Conservation (phyloP, 2,888 invertebrate genomes). For the Arge pagana region DNA sequence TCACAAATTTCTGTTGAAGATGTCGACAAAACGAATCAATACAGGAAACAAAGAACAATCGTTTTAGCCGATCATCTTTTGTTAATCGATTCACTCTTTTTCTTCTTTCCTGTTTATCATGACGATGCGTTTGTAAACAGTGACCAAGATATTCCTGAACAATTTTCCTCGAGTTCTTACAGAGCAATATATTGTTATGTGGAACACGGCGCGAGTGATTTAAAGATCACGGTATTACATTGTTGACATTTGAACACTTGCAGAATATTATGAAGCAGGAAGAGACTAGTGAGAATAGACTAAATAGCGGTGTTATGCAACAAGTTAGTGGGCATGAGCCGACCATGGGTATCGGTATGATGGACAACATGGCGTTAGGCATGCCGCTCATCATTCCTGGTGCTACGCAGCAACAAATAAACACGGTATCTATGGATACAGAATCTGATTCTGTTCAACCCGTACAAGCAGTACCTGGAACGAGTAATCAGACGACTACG, state of each 20-base stretch:
- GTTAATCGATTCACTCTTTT: conserved; percentile 27
- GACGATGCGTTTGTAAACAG: conserved; percentile 30
- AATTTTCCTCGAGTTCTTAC: no score
- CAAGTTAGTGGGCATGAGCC: conserved; percentile 50
- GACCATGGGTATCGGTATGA: conserved; percentile 51
- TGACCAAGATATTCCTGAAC: conserved; percentile 5
- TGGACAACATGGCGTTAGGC: conserved; percentile 51
- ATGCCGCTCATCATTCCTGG: conserved; percentile 50
- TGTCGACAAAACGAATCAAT: no score
- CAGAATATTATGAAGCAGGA: conserved; percentile 53
- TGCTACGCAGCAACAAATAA: conserved; percentile 45
- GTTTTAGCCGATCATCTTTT: no score
- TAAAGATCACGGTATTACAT: no score
- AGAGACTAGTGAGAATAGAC: conserved; percentile 49
- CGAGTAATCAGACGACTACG: conserved; percentile 47
- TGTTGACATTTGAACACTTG: no score
- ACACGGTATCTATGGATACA: conserved; percentile 55
- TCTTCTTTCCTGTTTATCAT: conserved; percentile 37
- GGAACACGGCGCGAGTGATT: no score
- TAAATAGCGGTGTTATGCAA: conserved; percentile 50
- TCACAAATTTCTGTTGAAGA: no score
- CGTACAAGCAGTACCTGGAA: conserved; percentile 50
- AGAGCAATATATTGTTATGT: no score
- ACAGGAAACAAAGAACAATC: no score
- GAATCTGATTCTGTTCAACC: conserved; percentile 46